Percentiles rank a stretch among this genome's conserved stretches.
These are phyloP conservation scores for Sinosuthora webbiana DNA, from an alignment of 2,113 vertebrate genomes.

Conservation along the genomic window DNA sequence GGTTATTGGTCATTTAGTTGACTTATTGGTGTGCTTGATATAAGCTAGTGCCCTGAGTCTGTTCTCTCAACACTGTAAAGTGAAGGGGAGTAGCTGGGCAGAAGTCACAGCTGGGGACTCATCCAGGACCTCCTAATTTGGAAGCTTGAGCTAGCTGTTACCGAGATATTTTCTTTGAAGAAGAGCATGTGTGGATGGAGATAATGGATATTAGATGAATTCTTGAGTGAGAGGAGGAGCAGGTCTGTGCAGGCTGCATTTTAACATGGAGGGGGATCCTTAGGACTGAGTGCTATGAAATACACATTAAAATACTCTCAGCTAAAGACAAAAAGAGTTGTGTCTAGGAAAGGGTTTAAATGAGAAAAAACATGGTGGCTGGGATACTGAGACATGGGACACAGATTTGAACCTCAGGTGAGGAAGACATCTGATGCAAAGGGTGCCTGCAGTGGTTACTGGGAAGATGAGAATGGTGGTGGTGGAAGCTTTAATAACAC, in stretches of 20 bases:
- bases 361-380: not conserved
- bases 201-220: not conserved
- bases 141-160: not conserved
- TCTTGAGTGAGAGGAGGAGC: not conserved
- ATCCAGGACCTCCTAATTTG: not conserved
- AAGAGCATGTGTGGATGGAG: not conserved
- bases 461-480: not conserved
- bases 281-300: not conserved
- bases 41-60: not conserved
- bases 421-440: not conserved
- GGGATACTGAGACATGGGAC: not conserved
- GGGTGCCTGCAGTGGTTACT: not conserved
- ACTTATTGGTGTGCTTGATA: not conserved
- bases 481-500: not conserved
- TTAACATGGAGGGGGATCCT: not conserved
- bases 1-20: not conserved
- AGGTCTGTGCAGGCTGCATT: not conserved
- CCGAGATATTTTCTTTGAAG: not conserved
- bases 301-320: not conserved
- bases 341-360: not conserved
- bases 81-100: not conserved
- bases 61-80: not conserved
- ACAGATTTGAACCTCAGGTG: not conserved
- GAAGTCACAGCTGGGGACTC: not conserved
- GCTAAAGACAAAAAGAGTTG: not conserved